Conservation (phyloP, 64 coral and sea anemone species). For the Montipora sp. region DNA sequence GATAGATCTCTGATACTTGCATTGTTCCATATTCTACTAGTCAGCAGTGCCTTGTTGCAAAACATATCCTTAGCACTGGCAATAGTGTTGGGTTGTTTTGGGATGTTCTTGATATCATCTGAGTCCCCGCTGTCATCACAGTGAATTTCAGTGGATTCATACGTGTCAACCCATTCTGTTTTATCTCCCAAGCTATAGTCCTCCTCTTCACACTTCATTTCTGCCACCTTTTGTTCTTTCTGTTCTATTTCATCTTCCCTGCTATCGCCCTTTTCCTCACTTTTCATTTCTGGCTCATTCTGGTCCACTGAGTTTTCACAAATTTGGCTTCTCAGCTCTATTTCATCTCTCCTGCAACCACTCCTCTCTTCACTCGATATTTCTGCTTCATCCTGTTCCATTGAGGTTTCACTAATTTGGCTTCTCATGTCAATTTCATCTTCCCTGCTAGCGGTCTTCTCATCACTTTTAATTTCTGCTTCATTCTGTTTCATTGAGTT, state of each 20-base stretch:
- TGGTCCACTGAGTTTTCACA: too few relatives aligned
- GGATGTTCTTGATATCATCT: constrained; percentile 8
- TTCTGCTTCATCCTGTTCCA: not conserved
- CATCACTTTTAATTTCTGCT: not conserved
- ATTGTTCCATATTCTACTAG: constrained; percentile 21
- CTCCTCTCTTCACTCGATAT: not conserved
- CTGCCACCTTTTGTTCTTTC: not conserved
- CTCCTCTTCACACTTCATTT: not conserved
- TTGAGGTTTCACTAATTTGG: not conserved
- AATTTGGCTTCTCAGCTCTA: not conserved
- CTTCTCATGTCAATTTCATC: not conserved
- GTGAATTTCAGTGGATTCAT: constrained; percentile 19
- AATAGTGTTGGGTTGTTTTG: constrained; percentile 19
- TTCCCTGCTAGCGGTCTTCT: not conserved
- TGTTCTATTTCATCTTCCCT: too few relatives aligned
- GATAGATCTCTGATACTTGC: constrained; percentile 25
- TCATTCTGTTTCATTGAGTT: not conserved
- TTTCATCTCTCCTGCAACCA: not conserved
- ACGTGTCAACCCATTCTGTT: constrained; percentile 13
- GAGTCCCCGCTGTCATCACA: not conserved
- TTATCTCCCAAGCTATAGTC: not conserved
- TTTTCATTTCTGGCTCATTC: too few relatives aligned
- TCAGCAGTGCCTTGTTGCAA: constrained; percentile 25
- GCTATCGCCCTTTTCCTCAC: too few relatives aligned
- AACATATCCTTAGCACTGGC: constrained; percentile 24